Percentiles rank a stretch among this genome's conserved stretches.
Conservation (phyloP, 2,888 invertebrate genomes). For the Spilarctia lutea region DNA sequence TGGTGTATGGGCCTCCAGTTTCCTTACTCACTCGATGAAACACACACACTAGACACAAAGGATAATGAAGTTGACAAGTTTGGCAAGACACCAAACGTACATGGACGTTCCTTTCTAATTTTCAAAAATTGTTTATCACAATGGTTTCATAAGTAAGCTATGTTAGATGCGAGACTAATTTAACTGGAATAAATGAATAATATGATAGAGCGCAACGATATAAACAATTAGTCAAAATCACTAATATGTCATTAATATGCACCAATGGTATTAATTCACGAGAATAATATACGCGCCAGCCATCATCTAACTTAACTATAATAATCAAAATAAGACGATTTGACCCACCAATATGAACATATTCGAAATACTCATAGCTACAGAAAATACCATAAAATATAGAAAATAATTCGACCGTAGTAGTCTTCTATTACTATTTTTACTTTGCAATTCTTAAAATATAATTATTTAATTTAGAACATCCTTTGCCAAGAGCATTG, state of each 20-base stretch:
- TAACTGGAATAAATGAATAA: too few species aligned
- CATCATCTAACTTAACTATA: not conserved
- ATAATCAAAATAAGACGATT: not conserved
- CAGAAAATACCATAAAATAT: not conserved
- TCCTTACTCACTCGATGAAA: too few species aligned
- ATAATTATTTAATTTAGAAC: slow-evolving; percentile 23
- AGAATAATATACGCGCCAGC: not conserved
- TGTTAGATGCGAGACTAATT: too few species aligned
- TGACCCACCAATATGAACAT: not conserved
- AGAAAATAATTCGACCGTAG: not conserved
- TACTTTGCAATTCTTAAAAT: not conserved
- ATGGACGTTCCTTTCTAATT: too few species aligned
- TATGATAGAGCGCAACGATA: too few species aligned
- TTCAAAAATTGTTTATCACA: too few species aligned
- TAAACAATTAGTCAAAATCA: not conserved
- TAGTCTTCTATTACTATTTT: not conserved
- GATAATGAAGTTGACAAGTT: not conserved
- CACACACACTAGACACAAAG: not conserved
- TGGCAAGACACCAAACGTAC: not conserved
- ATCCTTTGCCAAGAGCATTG: slow-evolving; percentile 35
- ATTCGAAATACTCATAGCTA: too few species aligned
- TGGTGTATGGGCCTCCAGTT: too few species aligned
- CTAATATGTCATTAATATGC: not conserved
- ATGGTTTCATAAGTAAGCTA: too few species aligned
- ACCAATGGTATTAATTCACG: not conserved